Base-by-base conservation (phyloP, 1,140 invertebrate genomes). In the Drosophila pandora region DNA sequence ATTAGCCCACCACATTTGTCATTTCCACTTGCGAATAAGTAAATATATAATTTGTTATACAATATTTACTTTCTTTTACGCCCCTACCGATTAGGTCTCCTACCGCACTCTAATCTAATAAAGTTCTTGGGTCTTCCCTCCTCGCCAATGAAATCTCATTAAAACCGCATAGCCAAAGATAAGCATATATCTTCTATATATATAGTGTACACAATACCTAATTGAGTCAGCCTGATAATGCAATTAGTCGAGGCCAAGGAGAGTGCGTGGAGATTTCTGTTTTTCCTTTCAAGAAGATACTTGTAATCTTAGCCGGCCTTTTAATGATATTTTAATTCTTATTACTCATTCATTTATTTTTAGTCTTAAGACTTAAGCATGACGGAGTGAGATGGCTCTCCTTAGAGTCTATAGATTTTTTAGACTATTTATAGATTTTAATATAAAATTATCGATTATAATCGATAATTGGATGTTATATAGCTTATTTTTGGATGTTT, bases 161-260 rank as follows among this genome's bases (percentile, higher is more conserved):
- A 76, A 48, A 47, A 17, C 21, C 49, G 39, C 57, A 55, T 56
- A 30, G 68, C 47, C 6, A 17, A 32, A 83, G 81, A 84, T 84
- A 84, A 81, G 81, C 48, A 34, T 17, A 43, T 43, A 43, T 43
- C 41, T 43, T 43, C 37, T 48, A n/a, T 45, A 41, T 56, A 49
- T 70, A 47, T 39, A 50, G 52, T 41, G 39, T 59, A 81, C 62
- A 80, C 67, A 65, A 64, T 64, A 48, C 43, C 59, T 69, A 84
- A 85, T 85, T 85, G 77, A 85, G 58, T 87, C 81, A 87, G 39
- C 41, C 67, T 67, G 81, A 87, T 85, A 87, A 85, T 85, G 74
- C 82, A 87, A 85, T 87, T 81, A 85, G 67, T 61, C 53, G 61
- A 43, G 62, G 71, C 72, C 55, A 65, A 55, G 22, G 43, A 32